phyloP scores from a whole-genome alignment of 2,113 vertebrate species.

The Poecile atricapillus region DNA sequence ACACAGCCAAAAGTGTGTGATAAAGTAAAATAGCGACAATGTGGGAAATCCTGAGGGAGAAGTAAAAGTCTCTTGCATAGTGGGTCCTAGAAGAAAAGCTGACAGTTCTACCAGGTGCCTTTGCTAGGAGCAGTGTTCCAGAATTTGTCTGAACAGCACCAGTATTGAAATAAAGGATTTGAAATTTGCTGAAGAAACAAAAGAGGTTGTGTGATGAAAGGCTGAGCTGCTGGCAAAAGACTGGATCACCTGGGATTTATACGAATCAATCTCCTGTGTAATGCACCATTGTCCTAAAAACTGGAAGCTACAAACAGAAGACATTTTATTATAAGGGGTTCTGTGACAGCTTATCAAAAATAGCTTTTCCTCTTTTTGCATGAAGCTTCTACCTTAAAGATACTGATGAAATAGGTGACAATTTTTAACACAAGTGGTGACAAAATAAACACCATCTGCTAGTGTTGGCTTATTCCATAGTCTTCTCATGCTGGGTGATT shows the following conservation, averaged over 20 bases:
- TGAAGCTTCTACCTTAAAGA: slow-evolving; percentile 78
- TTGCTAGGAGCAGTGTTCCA: background rate
- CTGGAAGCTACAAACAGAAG: slow-evolving; percentile 82
- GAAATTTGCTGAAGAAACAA: slow-evolving; percentile 63
- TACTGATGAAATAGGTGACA: slow-evolving; percentile 79
- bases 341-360: slow-evolving; percentile 68
- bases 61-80: background rate
- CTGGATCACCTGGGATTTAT: slow-evolving; percentile 82
- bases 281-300: slow-evolving; percentile 87
- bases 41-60: background rate
- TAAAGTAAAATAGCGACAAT: background rate
- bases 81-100: background rate
- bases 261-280: slow-evolving; percentile 80
- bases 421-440: slow-evolving; percentile 83
- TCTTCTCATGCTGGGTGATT: slow-evolving; percentile 75
- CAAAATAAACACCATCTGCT: slow-evolving; percentile 96
- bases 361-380: slow-evolving; percentile 62
- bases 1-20: background rate
- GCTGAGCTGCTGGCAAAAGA: slow-evolving; percentile 76
- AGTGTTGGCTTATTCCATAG: slow-evolving; percentile 76
- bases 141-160: slow-evolving; percentile 10
- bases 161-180: slow-evolving; percentile 21
- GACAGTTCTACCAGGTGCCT: background rate
- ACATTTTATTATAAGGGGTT: slow-evolving; percentile 81
- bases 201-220: slow-evolving; percentile 68